Base-by-base conservation (phyloP, 92 coral and sea anemone genomes). In the Virgularia gustaviana region DNA sequence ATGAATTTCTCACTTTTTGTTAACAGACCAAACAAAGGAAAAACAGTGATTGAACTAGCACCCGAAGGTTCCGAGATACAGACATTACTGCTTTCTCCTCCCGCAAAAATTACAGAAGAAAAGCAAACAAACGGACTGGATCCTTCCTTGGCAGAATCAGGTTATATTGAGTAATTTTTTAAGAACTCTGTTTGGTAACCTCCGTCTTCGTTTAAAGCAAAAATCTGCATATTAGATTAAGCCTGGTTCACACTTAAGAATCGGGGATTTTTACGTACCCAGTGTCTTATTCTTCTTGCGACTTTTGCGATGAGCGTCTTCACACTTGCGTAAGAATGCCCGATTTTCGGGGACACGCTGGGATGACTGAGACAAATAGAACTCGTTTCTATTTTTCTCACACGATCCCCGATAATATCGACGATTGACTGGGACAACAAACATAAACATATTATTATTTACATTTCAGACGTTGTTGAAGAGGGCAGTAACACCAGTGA, bases 1-100 rank as follows among this genome's bases (percentile, higher is more conserved):
- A n/a, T n/a, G n/a, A n/a, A n/a, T n/a, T n/a, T n/a, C n/a, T n/a
- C n/a, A n/a, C n/a, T n/a, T n/a, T n/a, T 22, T 52, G 22, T 12
- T 3, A 53, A 20, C 36, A 92, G 98, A 22, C 64, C 89, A 20
- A 53, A 73, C 51, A 89, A 79, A 73, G 96, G 87, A 2, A 80
- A 90, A 57, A 84, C 84, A 25, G 87, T 92, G 64, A 24, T 64
- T 27, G 91, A 86, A 49, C 29, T 92, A 36, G 98, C 86, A 29
- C 74, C 74, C 31, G 74, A 63, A 20, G 78, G 71, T 49, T 89
- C 85, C 19, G 90, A 84, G 28, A 84, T 86, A 71, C 82, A 70
- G 43, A 54, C 74, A 11, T 64, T 92, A 16, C 79, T 92, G 63
- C 74, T 47, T 19, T 39, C 35, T 11, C 74, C 74, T 0, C 74